Percentiles rank a stretch among this genome's conserved stretches.
phyloP scores from a whole-genome alignment of 2,113 vertebrate species.

The Poeciliopsis turrubarensis region DNA sequence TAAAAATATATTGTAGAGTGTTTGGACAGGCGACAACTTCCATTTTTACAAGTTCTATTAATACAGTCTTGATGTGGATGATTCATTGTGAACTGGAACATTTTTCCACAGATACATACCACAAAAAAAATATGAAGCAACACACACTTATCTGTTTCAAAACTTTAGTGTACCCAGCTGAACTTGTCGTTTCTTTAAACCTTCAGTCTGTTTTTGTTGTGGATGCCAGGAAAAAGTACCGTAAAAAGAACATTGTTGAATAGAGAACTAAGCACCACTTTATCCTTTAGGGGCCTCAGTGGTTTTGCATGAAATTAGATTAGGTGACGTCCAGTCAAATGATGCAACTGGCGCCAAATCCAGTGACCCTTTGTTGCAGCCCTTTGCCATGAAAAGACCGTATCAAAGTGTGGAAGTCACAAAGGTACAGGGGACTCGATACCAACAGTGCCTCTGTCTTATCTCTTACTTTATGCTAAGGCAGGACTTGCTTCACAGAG shows the following conservation, averaged over 20 bases:
- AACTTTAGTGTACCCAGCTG: constrained; percentile 28
- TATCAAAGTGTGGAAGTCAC: constrained; percentile 53
- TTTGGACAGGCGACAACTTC: constrained; percentile 65
- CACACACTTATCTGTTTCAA: constrained; percentile 48
- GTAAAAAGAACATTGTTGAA: constrained; percentile 20
- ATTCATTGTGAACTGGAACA: constrained; percentile 75
- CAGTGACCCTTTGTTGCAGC: constrained; percentile 56
- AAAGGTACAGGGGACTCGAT: constrained; percentile 34
- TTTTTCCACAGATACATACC: constrained; percentile 64
- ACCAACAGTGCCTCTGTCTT: constrained; percentile 61
- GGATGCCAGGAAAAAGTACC: constrained; percentile 49
- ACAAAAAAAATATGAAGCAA: constrained; percentile 38
- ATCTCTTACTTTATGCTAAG: constrained; percentile 36
- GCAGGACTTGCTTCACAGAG: constrained; percentile 31
- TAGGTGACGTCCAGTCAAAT: constrained; percentile 55
- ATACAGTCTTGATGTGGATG: constrained; percentile 68
- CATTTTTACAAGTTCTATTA: constrained; percentile 78
- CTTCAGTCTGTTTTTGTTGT: constrained; percentile 16
- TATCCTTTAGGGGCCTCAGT: constrained; percentile 30
- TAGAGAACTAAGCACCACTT: constrained; percentile 15
- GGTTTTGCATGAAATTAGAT: constrained; percentile 42
- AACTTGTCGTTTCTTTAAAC: constrained; percentile 30
- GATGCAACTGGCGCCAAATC: constrained; percentile 55
- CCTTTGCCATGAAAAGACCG: constrained; percentile 55
- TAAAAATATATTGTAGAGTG: constrained; percentile 57